Evolutionary conservation across 2,113 vertebrate species (phyloP).

Genomic region (Lanius ludovicianus): DNA sequence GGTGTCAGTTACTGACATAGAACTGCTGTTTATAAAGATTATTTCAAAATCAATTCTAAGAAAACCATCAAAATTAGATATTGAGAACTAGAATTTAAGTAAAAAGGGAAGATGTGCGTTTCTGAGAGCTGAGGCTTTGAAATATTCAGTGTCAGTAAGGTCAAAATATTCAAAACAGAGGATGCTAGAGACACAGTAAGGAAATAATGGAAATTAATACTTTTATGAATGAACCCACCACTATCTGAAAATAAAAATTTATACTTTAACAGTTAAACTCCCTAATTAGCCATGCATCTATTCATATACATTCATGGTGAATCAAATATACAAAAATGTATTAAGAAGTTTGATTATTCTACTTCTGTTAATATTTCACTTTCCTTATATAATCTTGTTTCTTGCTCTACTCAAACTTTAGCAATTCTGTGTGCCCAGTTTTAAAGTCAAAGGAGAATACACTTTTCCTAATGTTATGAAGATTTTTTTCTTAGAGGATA

Average conservation of each 20-base stretch:
- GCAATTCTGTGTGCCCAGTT: background rate
- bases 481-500: background rate
- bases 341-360: background rate
- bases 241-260: background rate
- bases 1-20: background rate
- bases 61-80: background rate
- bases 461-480: background rate
- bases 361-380: background rate
- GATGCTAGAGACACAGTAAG: background rate
- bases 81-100: background rate
- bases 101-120: background rate
- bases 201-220: background rate
- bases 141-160: background rate
- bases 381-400: background rate
- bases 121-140: background rate
- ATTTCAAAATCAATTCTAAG: background rate
- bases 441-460: background rate
- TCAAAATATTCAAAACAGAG: background rate
- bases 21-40: background rate
- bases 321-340: background rate
- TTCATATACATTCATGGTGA: background rate
- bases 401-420: background rate
- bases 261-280: background rate
- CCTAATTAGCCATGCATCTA: background rate
- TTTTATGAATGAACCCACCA: background rate